phyloP scores from a whole-genome alignment of 1,140 invertebrate genomes.

The Drosophila ohnishii region DNA sequence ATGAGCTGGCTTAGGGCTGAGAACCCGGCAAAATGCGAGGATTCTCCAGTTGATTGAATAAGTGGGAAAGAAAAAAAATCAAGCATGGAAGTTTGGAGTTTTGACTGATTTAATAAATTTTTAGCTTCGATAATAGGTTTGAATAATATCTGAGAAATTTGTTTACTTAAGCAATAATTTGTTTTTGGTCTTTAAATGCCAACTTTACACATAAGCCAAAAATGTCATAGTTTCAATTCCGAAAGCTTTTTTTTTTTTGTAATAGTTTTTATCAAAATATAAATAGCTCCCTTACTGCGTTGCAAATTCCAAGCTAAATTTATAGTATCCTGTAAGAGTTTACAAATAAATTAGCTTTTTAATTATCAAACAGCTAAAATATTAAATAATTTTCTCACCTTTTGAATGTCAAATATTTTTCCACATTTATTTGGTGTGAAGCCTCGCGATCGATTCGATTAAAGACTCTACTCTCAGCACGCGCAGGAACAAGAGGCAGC shows the following conservation, averaged over 20 bases:
- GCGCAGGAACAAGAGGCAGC: conserved; percentile 4
- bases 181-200: too few relatives aligned
- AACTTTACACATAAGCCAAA: too few relatives aligned
- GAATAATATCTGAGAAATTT: neutral
- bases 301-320: neutral
- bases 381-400: too few relatives aligned
- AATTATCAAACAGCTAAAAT: neutral
- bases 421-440: conserved; percentile 20
- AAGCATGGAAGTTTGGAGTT: neutral
- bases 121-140: neutral
- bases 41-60: conserved; percentile 33
- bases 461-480: conserved; percentile 24
- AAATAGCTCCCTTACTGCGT: too few relatives aligned
- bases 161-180: neutral
- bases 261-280: too few relatives aligned
- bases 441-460: conserved; percentile 13
- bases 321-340: neutral
- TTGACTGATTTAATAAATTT: neutral
- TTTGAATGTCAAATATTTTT: neutral
- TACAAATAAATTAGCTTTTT: neutral
- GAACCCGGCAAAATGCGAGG: conserved; percentile 10
- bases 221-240: too few relatives aligned
- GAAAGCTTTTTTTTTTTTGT: too few relatives aligned
- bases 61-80: neutral
- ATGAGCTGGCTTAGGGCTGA: conserved; percentile 19